These are phyloP conservation scores for Phaedon cochleariae DNA, from an alignment of 2,888 invertebrate species.

Conservation along the genomic window DNA sequence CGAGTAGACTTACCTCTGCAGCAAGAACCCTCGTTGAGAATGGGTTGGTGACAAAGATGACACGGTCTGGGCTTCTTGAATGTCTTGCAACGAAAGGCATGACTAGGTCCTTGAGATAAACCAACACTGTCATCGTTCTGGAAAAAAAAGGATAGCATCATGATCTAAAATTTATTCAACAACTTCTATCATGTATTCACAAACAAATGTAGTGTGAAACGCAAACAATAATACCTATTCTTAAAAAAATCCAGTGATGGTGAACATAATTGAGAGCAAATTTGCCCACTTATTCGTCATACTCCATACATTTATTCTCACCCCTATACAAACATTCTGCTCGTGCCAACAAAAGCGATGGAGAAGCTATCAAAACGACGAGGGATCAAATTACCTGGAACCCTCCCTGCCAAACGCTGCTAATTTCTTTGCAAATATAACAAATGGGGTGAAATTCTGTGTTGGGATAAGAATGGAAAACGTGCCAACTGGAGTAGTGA, in stretches of 20 bases:
- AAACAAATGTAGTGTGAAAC: no score
- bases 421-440: not conserved
- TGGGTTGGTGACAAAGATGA: constrained; percentile 81
- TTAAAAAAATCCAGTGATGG: not conserved
- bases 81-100: constrained; percentile 78
- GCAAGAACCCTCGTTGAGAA: constrained; percentile 77
- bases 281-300: not conserved
- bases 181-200: no score
- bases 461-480: not conserved
- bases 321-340: not conserved
- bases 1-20: constrained; percentile 72
- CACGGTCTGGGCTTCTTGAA: constrained; percentile 80
- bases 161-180: no score
- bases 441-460: not conserved
- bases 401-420: not conserved
- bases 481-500: not conserved
- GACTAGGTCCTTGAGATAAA: constrained; percentile 70
- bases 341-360: not conserved
- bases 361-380: not conserved
- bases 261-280: not conserved
- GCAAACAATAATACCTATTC: no score
- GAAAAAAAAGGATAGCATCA: constrained; percentile 43
- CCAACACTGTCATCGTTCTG: constrained; percentile 73
- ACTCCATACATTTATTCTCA: not conserved
- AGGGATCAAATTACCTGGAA: constrained; percentile 1